Percentiles rank a stretch among this genome's conserved stretches.
These are phyloP conservation scores for Schizopygopsis malacanthus DNA, from an alignment of 2,797 vertebrate species.

Conservation along the genomic window DNA sequence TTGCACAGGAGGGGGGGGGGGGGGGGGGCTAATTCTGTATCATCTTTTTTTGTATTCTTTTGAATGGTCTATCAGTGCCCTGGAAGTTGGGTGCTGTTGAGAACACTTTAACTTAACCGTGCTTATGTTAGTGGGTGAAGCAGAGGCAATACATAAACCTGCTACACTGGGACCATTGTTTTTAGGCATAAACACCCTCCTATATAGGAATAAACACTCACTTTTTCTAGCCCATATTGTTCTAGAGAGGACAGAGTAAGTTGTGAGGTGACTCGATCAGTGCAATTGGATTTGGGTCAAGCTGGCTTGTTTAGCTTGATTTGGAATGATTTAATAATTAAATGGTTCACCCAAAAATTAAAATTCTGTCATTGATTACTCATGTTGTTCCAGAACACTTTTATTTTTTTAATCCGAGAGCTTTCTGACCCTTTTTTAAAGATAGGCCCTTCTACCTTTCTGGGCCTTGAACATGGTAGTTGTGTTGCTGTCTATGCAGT, in stretches of 20 bases:
- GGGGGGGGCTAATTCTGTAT: conserved; percentile 37
- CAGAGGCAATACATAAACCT: conserved; percentile 58
- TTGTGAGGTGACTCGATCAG: conserved; percentile 24
- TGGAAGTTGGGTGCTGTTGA: conserved; percentile 46
- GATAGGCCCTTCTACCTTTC: neutral
- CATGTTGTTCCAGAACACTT: neutral
- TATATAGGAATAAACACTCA: conserved; percentile 35
- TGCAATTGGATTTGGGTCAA: conserved; percentile 18
- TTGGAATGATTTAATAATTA: neutral
- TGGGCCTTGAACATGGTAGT: neutral
- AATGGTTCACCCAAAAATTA: neutral
- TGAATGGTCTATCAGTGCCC: conserved; percentile 49
- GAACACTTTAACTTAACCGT: conserved; percentile 61
- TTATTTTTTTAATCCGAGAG: neutral
- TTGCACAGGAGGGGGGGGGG: conserved; percentile 54
- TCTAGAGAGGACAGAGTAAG: conserved; percentile 19
- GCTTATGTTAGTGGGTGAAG: conserved; percentile 60
- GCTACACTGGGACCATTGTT: conserved; percentile 64
- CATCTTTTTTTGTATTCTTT: conserved; percentile 38
- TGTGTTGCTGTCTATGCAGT: neutral
- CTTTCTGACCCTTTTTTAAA: neutral
- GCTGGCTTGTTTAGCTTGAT: conserved; percentile 27
- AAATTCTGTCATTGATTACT: neutral
- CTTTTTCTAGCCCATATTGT: conserved; percentile 44
- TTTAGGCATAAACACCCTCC: conserved; percentile 50